phyloP scores from a whole-genome alignment of 2,888 invertebrate genomes.

The Oegoconia quadripuncta region DNA sequence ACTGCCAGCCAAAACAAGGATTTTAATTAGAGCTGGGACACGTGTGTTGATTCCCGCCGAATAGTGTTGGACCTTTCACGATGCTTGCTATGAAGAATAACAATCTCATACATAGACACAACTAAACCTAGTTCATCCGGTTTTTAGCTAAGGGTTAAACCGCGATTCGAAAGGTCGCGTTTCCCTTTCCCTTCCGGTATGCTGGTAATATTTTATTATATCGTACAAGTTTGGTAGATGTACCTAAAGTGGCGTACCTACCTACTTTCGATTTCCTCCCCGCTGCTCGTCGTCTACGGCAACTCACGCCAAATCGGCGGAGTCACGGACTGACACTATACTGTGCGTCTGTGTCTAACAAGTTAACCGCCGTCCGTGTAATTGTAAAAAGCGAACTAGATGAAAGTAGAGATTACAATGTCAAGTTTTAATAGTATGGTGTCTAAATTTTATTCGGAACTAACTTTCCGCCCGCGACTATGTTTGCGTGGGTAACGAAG shows the following conservation, averaged over 20 bases:
- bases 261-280: conserved; percentile 37
- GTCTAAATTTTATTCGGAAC: conserved; percentile 12
- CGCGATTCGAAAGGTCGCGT: neutral
- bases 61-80: no score
- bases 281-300: conserved; percentile 27
- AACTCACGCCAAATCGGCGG: conserved; percentile 39
- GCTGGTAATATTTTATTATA: conserved; percentile 2
- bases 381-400: conserved; percentile 49
- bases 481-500: no score
- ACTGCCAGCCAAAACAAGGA: no score
- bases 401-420: conserved; percentile 46
- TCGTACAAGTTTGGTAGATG: no score
- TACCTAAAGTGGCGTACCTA: neutral
- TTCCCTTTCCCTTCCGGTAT: neutral
- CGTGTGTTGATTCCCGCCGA: no score
- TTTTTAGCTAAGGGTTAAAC: no score
- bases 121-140: no score
- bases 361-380: conserved; percentile 52
- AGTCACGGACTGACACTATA: conserved; percentile 43
- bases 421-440: conserved; percentile 14
- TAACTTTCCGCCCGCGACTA: no score
- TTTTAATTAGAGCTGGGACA: no score
- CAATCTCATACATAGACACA: no score
- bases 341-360: conserved; percentile 49
- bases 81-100: no score